phyloP scores from a whole-genome alignment of 30 jellyfish, hydroid and myxozoan species.

The Hydra vulgaris region DNA sequence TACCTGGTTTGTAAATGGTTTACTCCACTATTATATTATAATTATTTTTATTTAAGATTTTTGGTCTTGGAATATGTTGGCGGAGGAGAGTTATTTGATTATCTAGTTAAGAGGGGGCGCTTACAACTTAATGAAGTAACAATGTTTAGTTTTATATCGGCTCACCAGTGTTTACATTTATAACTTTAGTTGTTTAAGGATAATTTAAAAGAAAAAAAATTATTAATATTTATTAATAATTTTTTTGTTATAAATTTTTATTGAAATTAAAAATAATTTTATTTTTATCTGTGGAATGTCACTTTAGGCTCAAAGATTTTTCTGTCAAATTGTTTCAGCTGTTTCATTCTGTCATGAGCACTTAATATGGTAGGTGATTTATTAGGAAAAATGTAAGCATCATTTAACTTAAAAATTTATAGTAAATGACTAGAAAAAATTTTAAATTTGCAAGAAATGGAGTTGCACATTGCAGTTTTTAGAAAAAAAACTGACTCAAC shows the following conservation, averaged over 20 bases:
- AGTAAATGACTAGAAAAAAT: no score
- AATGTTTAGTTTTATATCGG: background rate
- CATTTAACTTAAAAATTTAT: no score
- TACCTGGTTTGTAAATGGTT: no score
- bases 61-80: constrained; percentile 89
- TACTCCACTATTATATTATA: no score
- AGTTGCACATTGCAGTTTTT: no score
- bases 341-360: constrained; percentile 87
- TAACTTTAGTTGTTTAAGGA: background rate
- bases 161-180: background rate
- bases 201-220: background rate
- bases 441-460: no score
- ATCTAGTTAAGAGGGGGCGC: constrained; percentile 69
- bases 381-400: no score
- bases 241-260: background rate
- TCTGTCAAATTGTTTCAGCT: constrained; percentile 86
- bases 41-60: no score
- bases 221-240: no score
- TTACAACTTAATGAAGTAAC: constrained; percentile 66
- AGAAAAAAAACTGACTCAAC: no score
- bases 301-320: constrained; percentile 68
- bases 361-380: constrained; percentile 61
- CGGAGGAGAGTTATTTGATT: constrained; percentile 95
- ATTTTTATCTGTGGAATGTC: background rate
- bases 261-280: background rate